Base-by-base conservation (phyloP, 2,797 vertebrate genomes). In the Kryptolebias ocellatus region DNA sequence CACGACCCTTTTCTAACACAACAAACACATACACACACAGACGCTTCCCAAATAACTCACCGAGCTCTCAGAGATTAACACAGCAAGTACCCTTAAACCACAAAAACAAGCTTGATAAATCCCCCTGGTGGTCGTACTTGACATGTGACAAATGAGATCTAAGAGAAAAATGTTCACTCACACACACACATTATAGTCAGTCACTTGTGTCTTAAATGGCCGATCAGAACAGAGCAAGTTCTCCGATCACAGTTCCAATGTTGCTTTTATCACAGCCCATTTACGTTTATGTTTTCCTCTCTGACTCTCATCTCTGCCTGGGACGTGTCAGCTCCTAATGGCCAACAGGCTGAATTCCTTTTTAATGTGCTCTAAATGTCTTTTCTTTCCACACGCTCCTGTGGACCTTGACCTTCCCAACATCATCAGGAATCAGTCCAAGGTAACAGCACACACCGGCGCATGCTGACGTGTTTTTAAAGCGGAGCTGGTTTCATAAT, bases 361-460 rank as follows among this genome's bases (percentile, higher is more conserved):
- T 49, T 27, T 69, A 52, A 46, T 68, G 42, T 62, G 52, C 44
- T 51, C 72, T 82, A 65, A 86, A 73, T 80, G 60, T 81, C 28
- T 17, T 80, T 39, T 89, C 64, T 89, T 54, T 74, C 77, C 81
- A 67, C 76, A 79, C 84, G 85, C 51, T 79, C 49, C 77, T 9
- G 34, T 84, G 82, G 78, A 83, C 86, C 49, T 67, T 77, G 64
- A 84, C 70, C 81, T n/a, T 58, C 70, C 63, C 69, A 55, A 83
- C 80, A 74, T 81, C 77, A 78, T 72, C 88, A 94, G 94, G 86
- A 92, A 42, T 89, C 94, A 94, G 73, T 89, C 93, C 86, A 95
- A 95, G 93, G 94, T 94, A 94, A 87, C 49, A 0, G 27, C 64
- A 47, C 58, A 78, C 62, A 72, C 60, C 58, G 53, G 66, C 54